Base-by-base conservation (phyloP, 1,140 invertebrate species). In the Pachyrhynchus sulphureomaculatus region DNA sequence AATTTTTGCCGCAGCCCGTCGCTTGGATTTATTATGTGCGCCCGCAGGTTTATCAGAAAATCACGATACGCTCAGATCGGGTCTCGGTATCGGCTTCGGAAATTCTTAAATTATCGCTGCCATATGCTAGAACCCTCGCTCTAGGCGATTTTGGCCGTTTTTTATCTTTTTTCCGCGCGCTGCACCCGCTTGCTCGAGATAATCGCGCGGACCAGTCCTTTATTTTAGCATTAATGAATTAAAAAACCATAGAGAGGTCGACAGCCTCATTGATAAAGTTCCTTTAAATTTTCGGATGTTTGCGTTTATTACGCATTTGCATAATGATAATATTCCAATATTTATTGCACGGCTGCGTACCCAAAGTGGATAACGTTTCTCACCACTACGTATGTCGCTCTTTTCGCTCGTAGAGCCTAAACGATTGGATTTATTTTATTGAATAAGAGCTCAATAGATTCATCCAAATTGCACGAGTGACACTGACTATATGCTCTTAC, bases 61-160 rank as follows among this genome's bases (percentile, higher is more conserved):
- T 58, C 56, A 29, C 56, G 56, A 18, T 29, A 26, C 45, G 44
- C 44, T 44, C 44, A 58, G 56, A 58, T 58, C 56, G 34, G 47
- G 56, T 58, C 56, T 58, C 56, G 56, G 56, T 58, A 58, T 58
- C 56, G 56, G 56, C 56, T 58, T 58, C 47, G 56, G 45, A 58
- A 58, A 58, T 58, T 58, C 56, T 58, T 36, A 58, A 58, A 58
- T 58, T 58, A 58, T 58, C 56, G 56, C 56, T 37, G 45, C 44
- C 56, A 48, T 48, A 58, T 58, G 45, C 56, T 58, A 49, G 44
- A 37, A 42, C 56, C 37, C 56, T 36, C 44, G 56, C 56, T 33
- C 56, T 41, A 37, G 44, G 32, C 29, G 15, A 15, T 39, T 39
- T 4, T n/a, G 41, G 18, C 18, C 39, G 39, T 33, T 36, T 51